Evolutionary conservation across 2,888 invertebrate species (phyloP).

Genomic region (Chrysodeixis includens): DNA sequence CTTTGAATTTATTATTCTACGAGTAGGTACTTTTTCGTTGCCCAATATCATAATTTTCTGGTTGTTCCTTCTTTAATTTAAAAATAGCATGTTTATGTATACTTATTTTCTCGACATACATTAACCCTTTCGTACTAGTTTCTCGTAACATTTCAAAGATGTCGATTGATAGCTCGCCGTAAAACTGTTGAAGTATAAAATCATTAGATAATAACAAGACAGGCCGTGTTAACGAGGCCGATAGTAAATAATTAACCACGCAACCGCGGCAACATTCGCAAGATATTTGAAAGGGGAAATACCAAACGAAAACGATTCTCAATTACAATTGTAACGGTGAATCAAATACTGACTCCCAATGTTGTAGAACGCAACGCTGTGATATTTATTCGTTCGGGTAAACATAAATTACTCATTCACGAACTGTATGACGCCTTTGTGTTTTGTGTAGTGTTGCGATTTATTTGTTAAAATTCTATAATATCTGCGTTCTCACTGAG

Average conservation of each 20-base stretch:
- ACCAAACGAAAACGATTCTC: conserved; percentile 18
- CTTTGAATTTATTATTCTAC: too few relatives aligned
- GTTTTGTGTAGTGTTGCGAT: background rate
- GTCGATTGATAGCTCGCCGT: background rate
- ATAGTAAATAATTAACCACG: conserved; percentile 17
- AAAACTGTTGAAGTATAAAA: background rate
- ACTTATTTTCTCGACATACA: background rate
- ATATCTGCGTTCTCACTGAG: background rate
- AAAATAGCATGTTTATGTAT: too few relatives aligned
- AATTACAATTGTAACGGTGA: conserved; percentile 11
- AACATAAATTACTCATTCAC: conserved; percentile 5
- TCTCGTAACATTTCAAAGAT: background rate
- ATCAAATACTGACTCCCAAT: conserved; percentile 5
- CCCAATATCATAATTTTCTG: too few relatives aligned
- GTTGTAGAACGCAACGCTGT: background rate
- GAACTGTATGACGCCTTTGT: conserved; percentile 1
- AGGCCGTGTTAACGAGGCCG: background rate
- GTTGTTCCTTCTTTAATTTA: too few relatives aligned
- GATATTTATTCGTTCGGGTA: background rate
- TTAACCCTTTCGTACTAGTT: background rate
- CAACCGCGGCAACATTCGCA: conserved; percentile 11
- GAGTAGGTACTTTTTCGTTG: too few relatives aligned
- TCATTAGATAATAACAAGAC: background rate
- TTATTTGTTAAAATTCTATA: background rate
- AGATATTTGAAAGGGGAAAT: conserved; percentile 35